These are phyloP conservation scores for Agrotis clavis DNA, from an alignment of 2,888 invertebrate genomes.

Conservation along the genomic window DNA sequence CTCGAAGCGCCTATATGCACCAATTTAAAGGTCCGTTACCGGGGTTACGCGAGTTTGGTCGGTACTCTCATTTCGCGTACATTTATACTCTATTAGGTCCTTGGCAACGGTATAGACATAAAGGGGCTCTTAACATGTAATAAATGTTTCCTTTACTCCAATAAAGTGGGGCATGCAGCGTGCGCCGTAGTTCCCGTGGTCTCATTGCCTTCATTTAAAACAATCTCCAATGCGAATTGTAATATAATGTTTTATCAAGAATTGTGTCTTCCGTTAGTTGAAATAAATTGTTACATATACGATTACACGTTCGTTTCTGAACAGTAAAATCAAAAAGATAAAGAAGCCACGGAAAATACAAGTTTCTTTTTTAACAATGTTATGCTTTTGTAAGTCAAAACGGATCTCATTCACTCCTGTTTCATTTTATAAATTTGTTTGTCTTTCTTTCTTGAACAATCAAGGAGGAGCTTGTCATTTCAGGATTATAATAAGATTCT, in stretches of 20 bases:
- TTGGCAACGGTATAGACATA: slow-evolving; percentile 84
- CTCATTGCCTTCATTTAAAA: slow-evolving; percentile 84
- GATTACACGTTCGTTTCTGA: slow-evolving; percentile 40
- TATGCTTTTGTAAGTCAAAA: slow-evolving; percentile 40
- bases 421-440: slow-evolving; percentile 57
- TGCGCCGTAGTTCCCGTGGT: slow-evolving; percentile 68
- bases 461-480: slow-evolving; percentile 67
- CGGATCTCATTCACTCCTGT: slow-evolving; percentile 46
- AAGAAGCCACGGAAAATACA: slow-evolving; percentile 9
- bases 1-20: slow-evolving; percentile 44
- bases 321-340: slow-evolving; percentile 18
- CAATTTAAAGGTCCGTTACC: slow-evolving; percentile 60
- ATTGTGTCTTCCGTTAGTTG: slow-evolving; percentile 46
- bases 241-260: slow-evolving; percentile 50
- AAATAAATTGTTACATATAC: slow-evolving; percentile 52
- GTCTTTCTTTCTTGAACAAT: slow-evolving; percentile 55
- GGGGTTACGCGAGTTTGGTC: slow-evolving; percentile 51
- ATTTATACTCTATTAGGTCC: slow-evolving; percentile 76
- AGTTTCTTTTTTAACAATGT: slow-evolving; percentile 44
- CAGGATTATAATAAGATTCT: slow-evolving; percentile 67
- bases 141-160: slow-evolving; percentile 84
- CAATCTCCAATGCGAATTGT: slow-evolving; percentile 75
- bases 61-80: slow-evolving; percentile 66
- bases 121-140: slow-evolving; percentile 85
- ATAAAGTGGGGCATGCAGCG: slow-evolving; percentile 79